A percentile compares a stretch with the other conserved stretches of the same genome.
Conservation (phyloP, 2,888 invertebrate genomes). For the Nasonovia ribisnigri region DNA sequence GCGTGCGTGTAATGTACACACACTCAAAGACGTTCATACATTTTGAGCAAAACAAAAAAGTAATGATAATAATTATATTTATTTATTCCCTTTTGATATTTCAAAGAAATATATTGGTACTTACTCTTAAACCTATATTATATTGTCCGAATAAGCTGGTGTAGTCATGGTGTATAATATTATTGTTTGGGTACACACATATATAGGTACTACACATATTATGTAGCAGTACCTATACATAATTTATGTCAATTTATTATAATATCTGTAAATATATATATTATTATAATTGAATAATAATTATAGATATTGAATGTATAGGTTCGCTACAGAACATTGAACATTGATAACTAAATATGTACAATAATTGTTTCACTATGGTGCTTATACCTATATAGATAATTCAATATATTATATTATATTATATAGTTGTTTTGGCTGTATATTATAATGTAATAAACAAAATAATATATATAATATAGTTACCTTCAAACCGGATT, state of each 20-base stretch:
- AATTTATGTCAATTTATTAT: neutral
- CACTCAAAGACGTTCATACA: neutral
- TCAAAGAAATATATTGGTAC: too few relatives aligned
- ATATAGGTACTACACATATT: neutral
- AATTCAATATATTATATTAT: neutral
- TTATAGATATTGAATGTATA: neutral
- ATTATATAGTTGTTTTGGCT: neutral
- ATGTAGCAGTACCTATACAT: too few relatives aligned
- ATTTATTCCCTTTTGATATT: neutral
- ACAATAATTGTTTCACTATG: neutral
- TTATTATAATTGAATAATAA: neutral
- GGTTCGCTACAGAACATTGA: neutral
- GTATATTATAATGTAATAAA: neutral
- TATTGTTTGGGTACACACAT: neutral
- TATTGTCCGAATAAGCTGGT: too few relatives aligned
- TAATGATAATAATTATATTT: neutral
- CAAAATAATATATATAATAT: neutral
- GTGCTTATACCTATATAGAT: neutral
- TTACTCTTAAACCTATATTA: too few relatives aligned
- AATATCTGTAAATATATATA: neutral
- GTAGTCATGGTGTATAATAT: too few relatives aligned
- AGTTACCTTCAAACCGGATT: neutral
- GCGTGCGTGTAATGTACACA: neutral
- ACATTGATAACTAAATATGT: neutral
- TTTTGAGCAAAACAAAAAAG: neutral